Conservation (phyloP, 2,113 vertebrate species). For the Orycteropus afer region DNA sequence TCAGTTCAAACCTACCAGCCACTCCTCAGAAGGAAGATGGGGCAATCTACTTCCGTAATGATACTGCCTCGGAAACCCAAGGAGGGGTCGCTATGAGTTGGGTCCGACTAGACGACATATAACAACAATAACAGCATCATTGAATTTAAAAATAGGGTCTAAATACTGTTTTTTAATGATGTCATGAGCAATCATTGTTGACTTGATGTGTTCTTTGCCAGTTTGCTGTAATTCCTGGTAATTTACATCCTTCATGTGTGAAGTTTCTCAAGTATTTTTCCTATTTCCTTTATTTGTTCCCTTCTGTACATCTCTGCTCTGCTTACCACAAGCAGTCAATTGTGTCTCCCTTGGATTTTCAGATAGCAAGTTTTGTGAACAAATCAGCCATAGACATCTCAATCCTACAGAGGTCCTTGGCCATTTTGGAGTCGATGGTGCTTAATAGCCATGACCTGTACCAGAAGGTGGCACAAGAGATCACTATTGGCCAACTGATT, state of each 20-base stretch:
- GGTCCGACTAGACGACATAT: too few relatives aligned
- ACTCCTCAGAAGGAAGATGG: too few relatives aligned
- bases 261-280: background rate
- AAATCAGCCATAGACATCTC: constrained; percentile 96
- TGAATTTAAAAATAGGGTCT: background rate
- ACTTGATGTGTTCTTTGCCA: fast-evolving
- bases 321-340: fast-evolving
- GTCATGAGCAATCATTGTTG: background rate
- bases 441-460: constrained; percentile 99
- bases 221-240: background rate
- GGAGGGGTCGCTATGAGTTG: too few relatives aligned
- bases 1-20: too few relatives aligned
- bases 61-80: too few relatives aligned
- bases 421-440: constrained; percentile 99
- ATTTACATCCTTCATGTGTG: background rate
- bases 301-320: background rate
- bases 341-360: constrained; percentile 67
- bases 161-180: background rate
- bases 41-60: too few relatives aligned
- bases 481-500: constrained; percentile 99
- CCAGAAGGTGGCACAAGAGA: constrained; percentile 99
- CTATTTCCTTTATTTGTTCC: fast-evolving
- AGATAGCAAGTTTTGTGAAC: constrained; percentile 98
- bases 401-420: constrained; percentile 95
- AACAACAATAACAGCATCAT: too few relatives aligned